These are phyloP conservation scores for Clamator glandarius DNA, from an alignment of 2,797 vertebrate species.

Conservation along the genomic window DNA sequence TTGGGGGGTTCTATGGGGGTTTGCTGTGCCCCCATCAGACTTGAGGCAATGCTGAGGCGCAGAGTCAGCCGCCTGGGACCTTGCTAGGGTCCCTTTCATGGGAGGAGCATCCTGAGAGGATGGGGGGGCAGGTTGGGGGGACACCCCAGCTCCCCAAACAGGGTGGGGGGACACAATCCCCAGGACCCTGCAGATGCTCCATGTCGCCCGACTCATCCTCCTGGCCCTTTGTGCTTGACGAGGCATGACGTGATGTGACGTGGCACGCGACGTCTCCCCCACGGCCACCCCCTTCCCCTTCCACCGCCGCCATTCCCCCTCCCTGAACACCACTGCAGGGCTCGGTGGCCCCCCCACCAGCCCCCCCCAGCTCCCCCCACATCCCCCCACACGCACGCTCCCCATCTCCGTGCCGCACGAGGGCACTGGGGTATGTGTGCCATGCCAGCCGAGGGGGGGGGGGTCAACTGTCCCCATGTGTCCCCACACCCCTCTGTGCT, in stretches of 20 bases:
- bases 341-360: neutral
- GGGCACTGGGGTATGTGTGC: neutral
- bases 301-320: neutral
- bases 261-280: neutral
- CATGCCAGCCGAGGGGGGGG: no score
- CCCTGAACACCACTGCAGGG: neutral
- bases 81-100: neutral
- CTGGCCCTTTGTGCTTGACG: neutral
- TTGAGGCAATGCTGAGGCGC: no score
- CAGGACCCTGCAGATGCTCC: neutral
- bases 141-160: neutral
- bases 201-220: neutral
- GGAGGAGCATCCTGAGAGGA: no score
- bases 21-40: neutral
- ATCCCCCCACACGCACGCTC: no score
- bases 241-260: neutral
- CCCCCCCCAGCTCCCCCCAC: neutral
- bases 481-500: neutral
- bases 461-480: neutral
- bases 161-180: neutral
- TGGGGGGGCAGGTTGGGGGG: neutral
- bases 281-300: neutral
- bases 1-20: neutral
- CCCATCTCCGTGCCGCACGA: accelerated
- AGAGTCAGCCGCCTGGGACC: neutral